phyloP scores from a whole-genome alignment of 2,113 vertebrate genomes.

The Oophaga pumilio region DNA sequence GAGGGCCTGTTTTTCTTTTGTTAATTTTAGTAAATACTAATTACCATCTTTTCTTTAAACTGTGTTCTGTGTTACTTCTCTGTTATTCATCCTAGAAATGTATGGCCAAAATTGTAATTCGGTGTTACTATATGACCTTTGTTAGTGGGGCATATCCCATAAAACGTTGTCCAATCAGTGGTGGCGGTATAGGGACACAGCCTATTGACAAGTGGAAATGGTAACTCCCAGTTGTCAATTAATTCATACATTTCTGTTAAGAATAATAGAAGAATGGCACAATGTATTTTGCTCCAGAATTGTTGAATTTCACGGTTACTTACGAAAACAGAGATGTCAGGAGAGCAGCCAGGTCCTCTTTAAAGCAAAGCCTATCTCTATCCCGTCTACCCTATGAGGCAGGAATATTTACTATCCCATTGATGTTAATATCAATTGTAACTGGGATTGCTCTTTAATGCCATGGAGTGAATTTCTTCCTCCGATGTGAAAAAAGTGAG shows the following conservation, averaged over 20 bases:
- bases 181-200: too few species aligned
- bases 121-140: too few species aligned
- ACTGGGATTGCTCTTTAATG: conserved; percentile 13
- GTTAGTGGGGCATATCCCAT: too few species aligned
- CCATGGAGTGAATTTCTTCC: conserved; percentile 24
- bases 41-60: too few species aligned
- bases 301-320: neutral
- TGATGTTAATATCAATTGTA: conserved; percentile 3
- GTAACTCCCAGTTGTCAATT: neutral
- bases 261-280: neutral
- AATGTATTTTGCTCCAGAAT: neutral
- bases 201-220: too few species aligned
- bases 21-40: too few species aligned
- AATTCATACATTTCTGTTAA: neutral
- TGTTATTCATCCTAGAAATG: too few species aligned
- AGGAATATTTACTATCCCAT: neutral
- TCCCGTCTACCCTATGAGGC: neutral
- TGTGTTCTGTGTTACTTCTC: too few species aligned
- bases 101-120: too few species aligned
- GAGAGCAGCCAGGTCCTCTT: neutral
- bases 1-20: too few species aligned
- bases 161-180: too few species aligned
- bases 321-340: neutral
- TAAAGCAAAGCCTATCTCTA: neutral
- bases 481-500: neutral